These are phyloP conservation scores for Serranus cabrilla DNA, from an alignment of 2,797 vertebrate genomes.

Conservation along the genomic window DNA sequence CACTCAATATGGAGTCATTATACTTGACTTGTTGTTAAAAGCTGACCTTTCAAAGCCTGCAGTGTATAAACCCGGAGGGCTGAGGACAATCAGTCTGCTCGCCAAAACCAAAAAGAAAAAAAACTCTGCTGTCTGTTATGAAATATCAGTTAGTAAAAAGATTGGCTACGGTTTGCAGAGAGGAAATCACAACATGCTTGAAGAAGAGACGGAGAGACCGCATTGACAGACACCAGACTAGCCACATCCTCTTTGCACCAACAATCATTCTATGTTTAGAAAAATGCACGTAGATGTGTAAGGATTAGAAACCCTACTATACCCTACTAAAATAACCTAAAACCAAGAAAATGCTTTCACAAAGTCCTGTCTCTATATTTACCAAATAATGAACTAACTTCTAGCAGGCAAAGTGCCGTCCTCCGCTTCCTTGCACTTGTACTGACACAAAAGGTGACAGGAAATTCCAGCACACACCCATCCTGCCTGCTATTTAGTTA, in stretches of 20 bases:
- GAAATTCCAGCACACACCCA: constrained; percentile 84
- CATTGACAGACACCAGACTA: constrained; percentile 64
- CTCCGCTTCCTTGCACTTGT: constrained; percentile 63
- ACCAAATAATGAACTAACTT: constrained; percentile 33
- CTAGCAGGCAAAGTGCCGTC: constrained; percentile 46
- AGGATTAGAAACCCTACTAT: not conserved
- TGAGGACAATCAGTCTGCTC: constrained; percentile 42
- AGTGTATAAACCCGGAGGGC: constrained; percentile 64
- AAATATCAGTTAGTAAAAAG: constrained; percentile 63
- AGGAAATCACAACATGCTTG: constrained; percentile 72
- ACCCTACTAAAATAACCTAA: not conserved
- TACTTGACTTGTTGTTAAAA: constrained; percentile 80
- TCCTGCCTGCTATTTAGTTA: constrained; percentile 77
- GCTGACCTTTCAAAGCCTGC: constrained; percentile 74
- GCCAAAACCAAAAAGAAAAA: constrained; percentile 44
- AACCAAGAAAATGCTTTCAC: not conserved
- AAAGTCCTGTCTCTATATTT: constrained; percentile 23
- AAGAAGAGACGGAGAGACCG: constrained; percentile 50
- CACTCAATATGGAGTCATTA: constrained; percentile 80
- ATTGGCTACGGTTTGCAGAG: constrained; percentile 41
- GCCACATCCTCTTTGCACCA: constrained; percentile 75
- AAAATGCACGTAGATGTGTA: not conserved
- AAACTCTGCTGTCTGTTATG: constrained; percentile 58
- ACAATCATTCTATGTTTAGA: constrained; percentile 49
- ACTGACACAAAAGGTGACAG: constrained; percentile 81